Conservation (phyloP, 2,797 vertebrate species). For the Lacerta viridis region DNA sequence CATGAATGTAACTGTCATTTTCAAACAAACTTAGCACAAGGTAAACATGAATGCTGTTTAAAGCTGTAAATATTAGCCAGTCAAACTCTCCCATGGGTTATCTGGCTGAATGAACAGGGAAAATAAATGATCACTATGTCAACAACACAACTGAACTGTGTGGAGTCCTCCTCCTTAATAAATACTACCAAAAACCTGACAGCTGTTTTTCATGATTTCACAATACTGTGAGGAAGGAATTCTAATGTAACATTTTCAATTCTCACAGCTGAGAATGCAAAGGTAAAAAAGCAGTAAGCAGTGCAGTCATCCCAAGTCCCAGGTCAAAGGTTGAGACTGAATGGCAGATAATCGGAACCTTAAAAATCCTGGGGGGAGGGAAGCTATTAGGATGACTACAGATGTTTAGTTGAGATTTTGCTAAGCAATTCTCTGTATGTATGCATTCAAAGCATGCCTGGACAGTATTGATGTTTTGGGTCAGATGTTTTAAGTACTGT, state of each 20-base stretch:
- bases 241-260: not conserved
- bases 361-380: conserved; percentile 34
- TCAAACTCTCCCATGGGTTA: conserved; percentile 45
- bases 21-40: conserved; percentile 56
- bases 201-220: not conserved
- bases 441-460: not conserved
- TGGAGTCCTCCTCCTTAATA: conserved; percentile 51
- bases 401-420: conserved; percentile 34
- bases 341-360: conserved; percentile 38
- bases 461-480: not conserved
- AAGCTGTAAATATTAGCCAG: conserved; percentile 66
- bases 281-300: not conserved
- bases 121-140: conserved; percentile 49
- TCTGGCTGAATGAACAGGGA: not conserved
- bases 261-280: not conserved
- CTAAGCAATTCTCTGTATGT: not conserved
- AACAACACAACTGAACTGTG: conserved; percentile 57
- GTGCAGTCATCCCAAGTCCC: conserved; percentile 32
- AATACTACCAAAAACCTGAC: conserved; percentile 51
- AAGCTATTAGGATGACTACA: not conserved
- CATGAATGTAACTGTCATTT: conserved; percentile 49
- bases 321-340: conserved; percentile 37
- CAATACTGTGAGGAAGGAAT: not conserved
- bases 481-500: conserved; percentile 1
- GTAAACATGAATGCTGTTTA: conserved; percentile 60